Percentiles rank a stretch among this genome's conserved stretches.
These are phyloP conservation scores for Tenthredo scrophulariae DNA, from an alignment of 2,888 invertebrate species.

Conservation along the genomic window DNA sequence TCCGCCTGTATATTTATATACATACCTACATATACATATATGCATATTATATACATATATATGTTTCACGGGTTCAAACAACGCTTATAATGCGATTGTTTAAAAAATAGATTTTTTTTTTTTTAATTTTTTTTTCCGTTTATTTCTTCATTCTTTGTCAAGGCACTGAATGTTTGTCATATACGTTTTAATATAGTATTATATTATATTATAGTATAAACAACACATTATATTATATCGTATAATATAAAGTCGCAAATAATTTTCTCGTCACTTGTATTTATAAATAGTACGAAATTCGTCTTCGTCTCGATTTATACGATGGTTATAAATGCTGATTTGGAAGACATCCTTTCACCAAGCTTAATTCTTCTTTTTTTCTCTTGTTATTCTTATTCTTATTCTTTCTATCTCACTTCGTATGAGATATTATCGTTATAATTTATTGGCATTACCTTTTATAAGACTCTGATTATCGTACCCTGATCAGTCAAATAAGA, in stretches of 20 bases:
- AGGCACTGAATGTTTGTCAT: constrained; percentile 20
- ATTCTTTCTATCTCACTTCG: not conserved
- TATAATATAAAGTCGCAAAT: not conserved
- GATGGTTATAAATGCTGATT: not conserved
- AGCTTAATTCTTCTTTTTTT: not conserved
- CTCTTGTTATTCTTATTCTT: not conserved
- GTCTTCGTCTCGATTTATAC: not conserved
- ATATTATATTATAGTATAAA: not conserved
- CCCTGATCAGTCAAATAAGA: constrained; percentile 1
- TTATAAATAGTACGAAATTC: not conserved
- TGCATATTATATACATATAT: not conserved
- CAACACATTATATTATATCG: too few species aligned
- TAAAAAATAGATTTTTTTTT: not conserved
- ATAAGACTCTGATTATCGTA: not conserved
- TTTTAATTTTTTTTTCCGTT: not conserved
- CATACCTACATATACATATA: not conserved
- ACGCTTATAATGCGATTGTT: not conserved
- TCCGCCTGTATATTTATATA: not conserved
- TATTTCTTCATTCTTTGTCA: not conserved
- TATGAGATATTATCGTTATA: not conserved
- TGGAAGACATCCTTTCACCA: not conserved
- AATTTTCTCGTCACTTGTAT: not conserved
- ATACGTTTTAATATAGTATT: not conserved
- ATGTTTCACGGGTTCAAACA: not conserved
- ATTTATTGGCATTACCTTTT: not conserved